These are phyloP conservation scores for Frieseomelitta varia DNA, from an alignment of 1,140 invertebrate species.

Conservation along the genomic window DNA sequence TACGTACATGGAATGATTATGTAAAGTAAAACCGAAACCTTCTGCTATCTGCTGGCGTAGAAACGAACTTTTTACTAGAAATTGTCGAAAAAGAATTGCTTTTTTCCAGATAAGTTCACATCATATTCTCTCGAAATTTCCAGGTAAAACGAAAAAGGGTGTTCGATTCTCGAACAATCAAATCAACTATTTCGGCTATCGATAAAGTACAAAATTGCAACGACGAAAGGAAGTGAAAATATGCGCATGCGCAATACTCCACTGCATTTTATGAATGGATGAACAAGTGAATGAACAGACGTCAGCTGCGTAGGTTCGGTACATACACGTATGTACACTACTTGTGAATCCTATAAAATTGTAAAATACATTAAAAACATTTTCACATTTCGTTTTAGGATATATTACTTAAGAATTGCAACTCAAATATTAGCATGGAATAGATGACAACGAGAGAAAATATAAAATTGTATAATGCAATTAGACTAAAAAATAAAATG, in stretches of 20 bases:
- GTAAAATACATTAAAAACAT: not conserved
- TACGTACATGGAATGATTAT: no score
- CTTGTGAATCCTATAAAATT: conserved; percentile 21
- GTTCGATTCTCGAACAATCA: not conserved
- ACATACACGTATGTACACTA: conserved; percentile 6
- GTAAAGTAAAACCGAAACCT: not conserved
- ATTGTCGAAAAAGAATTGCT: not conserved
- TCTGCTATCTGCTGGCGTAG: not conserved
- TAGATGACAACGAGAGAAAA: not conserved
- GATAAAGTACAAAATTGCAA: conserved; percentile 8
- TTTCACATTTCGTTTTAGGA: not conserved
- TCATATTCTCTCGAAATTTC: not conserved
- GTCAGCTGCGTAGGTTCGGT: conserved; percentile 51
- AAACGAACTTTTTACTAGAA: not conserved
- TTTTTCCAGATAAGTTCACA: not conserved
- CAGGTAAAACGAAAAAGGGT: not conserved
- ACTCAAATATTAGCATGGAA: not conserved
- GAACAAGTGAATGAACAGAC: conserved; percentile 57
- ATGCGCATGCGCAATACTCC: conserved; percentile 26
- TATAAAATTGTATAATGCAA: not conserved
- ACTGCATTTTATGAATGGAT: conserved; percentile 56
- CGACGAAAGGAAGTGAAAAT: not conserved
- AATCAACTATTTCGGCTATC: not conserved
- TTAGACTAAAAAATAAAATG: not conserved
- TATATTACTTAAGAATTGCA: not conserved